Conservation (phyloP, 1,140 invertebrate species). For the silkworm (Bombyx mori) region ASM3026992v2 NC_085111.1:13364001-13364500, state of each 20-base stretch:
- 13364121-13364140: slow-evolving; percentile 36
- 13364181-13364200: slow-evolving; percentile 38
- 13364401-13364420: too few relatives aligned
- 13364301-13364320: slow-evolving; percentile 10
- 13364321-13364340: slow-evolving; percentile 9
- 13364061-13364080: neutral
- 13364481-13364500: too few relatives aligned
- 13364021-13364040: too few relatives aligned
- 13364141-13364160: slow-evolving; percentile 27
- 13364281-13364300: slow-evolving; percentile 10
- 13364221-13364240: slow-evolving; percentile 48
- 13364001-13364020: too few relatives aligned
- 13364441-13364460: too few relatives aligned
- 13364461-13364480: too few relatives aligned
- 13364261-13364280: slow-evolving; percentile 9
- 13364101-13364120: slow-evolving; percentile 13
- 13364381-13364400: too few relatives aligned
- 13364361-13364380: too few relatives aligned
- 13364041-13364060: neutral
- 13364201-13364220: slow-evolving; percentile 46
- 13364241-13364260: slow-evolving; percentile 26
- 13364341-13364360: neutral
- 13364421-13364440: too few relatives aligned
- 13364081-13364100: neutral
- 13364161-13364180: slow-evolving; percentile 50